phyloP scores from a whole-genome alignment of 2,888 invertebrate species.

The Drosophila neoperkinsi region DNA sequence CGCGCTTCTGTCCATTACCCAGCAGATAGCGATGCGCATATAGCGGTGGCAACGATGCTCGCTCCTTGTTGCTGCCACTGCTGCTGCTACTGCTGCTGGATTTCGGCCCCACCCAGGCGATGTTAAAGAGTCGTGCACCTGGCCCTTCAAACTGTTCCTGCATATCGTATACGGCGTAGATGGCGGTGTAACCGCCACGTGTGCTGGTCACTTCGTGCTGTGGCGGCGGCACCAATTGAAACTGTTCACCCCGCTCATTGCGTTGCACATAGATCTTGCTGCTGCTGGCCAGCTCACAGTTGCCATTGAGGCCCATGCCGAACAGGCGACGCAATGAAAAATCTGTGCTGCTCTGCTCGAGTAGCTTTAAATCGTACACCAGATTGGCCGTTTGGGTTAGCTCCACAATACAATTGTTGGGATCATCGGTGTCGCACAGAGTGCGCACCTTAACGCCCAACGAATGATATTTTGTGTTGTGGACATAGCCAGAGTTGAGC shows the following conservation, averaged over 20 bases:
- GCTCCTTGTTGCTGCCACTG: constrained; percentile 30
- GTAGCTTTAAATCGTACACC: constrained; percentile 90
- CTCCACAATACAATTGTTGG: constrained; percentile 88
- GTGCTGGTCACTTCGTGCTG: constrained; percentile 87
- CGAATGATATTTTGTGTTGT: constrained; percentile 97
- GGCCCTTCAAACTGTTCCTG: constrained; percentile 82
- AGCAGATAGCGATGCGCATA: constrained; percentile 92
- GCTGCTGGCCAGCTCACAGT: constrained; percentile 92
- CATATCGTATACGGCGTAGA: constrained; percentile 90
- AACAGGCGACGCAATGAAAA: constrained; percentile 95
- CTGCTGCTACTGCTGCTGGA: constrained; percentile 4
- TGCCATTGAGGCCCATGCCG: constrained; percentile 92
- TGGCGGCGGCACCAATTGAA: constrained; percentile 88
- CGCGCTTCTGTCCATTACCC: constrained; percentile 96
- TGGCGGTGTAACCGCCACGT: constrained; percentile 89
- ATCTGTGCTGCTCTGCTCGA: constrained; percentile 87
- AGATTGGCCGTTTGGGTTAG: constrained; percentile 94
- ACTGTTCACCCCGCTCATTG: constrained; percentile 87
- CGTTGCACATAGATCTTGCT: constrained; percentile 94
- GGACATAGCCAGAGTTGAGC: constrained; percentile 95
- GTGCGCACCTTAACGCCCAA: constrained; percentile 93
- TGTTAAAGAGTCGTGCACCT: constrained; percentile 88
- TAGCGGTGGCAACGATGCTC: constrained; percentile 87
- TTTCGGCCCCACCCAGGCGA: constrained; percentile 86
- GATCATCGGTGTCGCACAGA: constrained; percentile 87